A percentile compares a stretch with the other conserved stretches of the same genome.
These are phyloP conservation scores for Thalpophila matura DNA, from an alignment of 2,888 invertebrate species.

Conservation along the genomic window DNA sequence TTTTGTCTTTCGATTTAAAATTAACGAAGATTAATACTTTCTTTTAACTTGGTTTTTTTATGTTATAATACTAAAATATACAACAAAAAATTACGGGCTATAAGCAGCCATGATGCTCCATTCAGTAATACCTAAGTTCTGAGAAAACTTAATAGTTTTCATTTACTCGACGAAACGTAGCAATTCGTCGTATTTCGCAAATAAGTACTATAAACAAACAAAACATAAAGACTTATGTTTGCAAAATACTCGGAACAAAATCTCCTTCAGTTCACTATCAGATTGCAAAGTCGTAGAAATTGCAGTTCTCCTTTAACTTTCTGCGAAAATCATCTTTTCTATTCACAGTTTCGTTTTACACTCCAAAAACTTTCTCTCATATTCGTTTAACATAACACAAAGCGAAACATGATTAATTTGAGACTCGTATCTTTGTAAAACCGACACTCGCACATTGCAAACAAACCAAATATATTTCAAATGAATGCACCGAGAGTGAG, in stretches of 20 bases:
- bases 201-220: conserved; percentile 1
- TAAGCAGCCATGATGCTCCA: neutral
- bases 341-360: conserved; percentile 46
- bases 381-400: conserved; percentile 50
- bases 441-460: conserved; percentile 53
- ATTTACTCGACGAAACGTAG: neutral
- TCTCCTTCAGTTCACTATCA: conserved; percentile 38
- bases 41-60: too few relatives aligned
- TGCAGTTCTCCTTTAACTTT: conserved; percentile 26
- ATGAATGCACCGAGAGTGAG: conserved; percentile 54
- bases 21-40: too few relatives aligned
- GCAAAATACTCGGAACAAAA: conserved; percentile 29
- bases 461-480: conserved; percentile 58
- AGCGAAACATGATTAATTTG: conserved; percentile 56
- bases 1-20: too few relatives aligned
- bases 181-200: neutral
- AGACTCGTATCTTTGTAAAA: conserved; percentile 49
- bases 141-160: neutral
- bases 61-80: too few relatives aligned
- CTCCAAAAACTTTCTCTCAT: conserved; percentile 40
- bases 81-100: neutral
- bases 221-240: conserved; percentile 33
- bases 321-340: conserved; percentile 45
- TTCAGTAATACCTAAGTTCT: neutral
- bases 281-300: conserved; percentile 40